Base-by-base conservation (phyloP, 2,888 invertebrate species). In the Apodemia zela region DNA sequence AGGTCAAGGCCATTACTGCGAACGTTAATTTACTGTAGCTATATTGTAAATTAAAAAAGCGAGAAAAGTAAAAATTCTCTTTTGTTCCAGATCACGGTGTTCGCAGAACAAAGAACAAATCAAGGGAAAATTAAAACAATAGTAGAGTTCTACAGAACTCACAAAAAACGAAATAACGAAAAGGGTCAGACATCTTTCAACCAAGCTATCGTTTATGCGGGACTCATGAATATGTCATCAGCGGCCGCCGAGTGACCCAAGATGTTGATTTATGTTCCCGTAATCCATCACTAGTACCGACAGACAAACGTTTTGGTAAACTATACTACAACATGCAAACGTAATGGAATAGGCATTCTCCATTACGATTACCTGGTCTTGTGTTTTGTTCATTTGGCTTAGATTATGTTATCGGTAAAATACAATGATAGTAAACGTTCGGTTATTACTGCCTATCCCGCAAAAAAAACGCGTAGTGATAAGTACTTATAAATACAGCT, bases 191-290 rank as follows among this genome's bases (percentile, higher is more conserved):
- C 68, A 62, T 67, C 67, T 66, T 65, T 64, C 63, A 61, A 59
- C 57, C 54, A 71, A 66, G 72, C 72, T 74, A 75, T 77, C 71
- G 69, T 65, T 72, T 69, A 68, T 65, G 65, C 66, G 33, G 57
- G 61, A 70, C 85, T 89, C 86, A 89, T 89, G 88, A 89, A 89
- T 89, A 88, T 85, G 87, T 85, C 87, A 89, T 87, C 84, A 84
- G 84, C 73, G 84, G 82, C 76, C 75, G 71, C 51, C 69, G 74
- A 62, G 73, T 78, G 82, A 81, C 81, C 82, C 78, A 71, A 75
- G 71, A 76, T 79, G 81, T 79, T 87, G 85, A 86, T 88, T 80
- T 87, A 87, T 86, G 80, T 78, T 72, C 71, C 71, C 77, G 80
- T 78, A 73, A 87, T 89, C 85, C 82, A 85, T 88, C 88, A 88